phyloP scores from a whole-genome alignment of 2,113 vertebrate species.

The Andinoacara biseriatus region DNA sequence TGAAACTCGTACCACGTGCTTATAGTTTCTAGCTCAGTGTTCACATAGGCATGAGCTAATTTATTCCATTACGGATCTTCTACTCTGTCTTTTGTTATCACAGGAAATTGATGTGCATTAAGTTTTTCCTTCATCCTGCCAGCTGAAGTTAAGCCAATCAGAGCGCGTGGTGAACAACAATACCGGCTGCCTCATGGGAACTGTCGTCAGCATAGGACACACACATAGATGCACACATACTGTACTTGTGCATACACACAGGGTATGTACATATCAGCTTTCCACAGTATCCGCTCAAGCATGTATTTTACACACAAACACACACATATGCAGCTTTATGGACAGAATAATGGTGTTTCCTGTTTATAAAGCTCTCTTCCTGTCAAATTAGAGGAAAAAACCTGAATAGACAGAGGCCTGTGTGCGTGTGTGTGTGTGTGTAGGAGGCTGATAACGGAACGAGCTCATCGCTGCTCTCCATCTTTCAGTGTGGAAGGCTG shows the following conservation, averaged over 20 bases:
- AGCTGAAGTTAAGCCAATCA: conserved; percentile 57
- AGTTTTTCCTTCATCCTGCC: conserved; percentile 52
- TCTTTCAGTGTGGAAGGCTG: conserved; percentile 62
- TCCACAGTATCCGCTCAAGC: neutral
- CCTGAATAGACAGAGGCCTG: neutral
- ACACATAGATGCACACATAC: conserved; percentile 6
- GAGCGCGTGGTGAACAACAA: conserved; percentile 39
- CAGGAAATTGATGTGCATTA: conserved; percentile 27
- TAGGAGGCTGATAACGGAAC: conserved; percentile 13
- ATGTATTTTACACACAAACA: neutral
- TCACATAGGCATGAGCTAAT: neutral
- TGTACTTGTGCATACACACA: conserved; percentile 26
- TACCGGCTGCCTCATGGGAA: conserved; percentile 52
- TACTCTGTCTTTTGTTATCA: conserved; percentile 7
- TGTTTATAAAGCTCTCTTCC: conserved; percentile 17
- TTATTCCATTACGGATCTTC: neutral
- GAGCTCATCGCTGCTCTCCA: conserved; percentile 45
- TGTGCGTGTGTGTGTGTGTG: conserved; percentile 20
- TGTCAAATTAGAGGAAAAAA: conserved; percentile 33
- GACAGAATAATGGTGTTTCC: neutral
- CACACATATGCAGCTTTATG: neutral
- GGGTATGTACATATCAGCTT: neutral
- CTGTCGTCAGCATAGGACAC: neutral
- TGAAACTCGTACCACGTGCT: neutral
- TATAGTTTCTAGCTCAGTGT: neutral